Percentiles rank a stretch among this genome's conserved stretches.
Conservation (phyloP, 2,113 vertebrate species). For the Atrichornis clamosus region DNA sequence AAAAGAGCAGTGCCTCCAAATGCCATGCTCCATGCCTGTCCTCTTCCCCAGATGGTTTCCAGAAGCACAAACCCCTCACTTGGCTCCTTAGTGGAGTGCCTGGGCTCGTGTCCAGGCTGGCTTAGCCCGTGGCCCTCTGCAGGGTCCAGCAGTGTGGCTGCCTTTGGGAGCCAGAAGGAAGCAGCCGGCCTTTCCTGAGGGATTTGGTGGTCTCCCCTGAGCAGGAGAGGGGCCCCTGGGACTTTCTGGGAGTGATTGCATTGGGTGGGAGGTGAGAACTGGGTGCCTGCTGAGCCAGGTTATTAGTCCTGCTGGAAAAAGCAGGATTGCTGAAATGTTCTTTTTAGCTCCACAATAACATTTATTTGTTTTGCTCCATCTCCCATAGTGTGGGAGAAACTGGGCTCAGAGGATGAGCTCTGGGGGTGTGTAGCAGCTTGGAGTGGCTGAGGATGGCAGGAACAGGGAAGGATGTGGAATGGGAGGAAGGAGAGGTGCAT, state of each 20-base stretch:
- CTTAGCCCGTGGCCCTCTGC: rapidly evolving
- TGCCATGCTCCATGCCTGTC: rapidly evolving
- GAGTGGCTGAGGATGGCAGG: not conserved
- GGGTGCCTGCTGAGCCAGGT: not conserved
- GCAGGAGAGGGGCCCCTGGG: not conserved
- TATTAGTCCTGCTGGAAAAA: not conserved
- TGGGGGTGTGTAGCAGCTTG: not conserved
- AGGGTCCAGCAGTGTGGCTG: rapidly evolving
- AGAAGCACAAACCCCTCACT: not conserved
- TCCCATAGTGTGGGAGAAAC: not conserved
- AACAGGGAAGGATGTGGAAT: not conserved
- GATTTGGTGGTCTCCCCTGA: not conserved
- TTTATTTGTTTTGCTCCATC: not conserved
- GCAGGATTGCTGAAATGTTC: not conserved
- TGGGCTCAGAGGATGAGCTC: not conserved
- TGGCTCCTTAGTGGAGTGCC: not conserved
- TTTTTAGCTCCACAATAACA: not conserved
- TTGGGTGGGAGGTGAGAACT: not conserved
- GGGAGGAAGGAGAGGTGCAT: not conserved
- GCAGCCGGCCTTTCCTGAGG: not conserved
- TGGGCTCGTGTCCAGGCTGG: not conserved
- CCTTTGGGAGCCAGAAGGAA: not conserved
- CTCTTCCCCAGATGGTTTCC: not conserved
- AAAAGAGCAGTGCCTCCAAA: not conserved
- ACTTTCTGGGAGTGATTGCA: not conserved